Evolutionary conservation across 92 coral and sea anemone species (phyloP).

Genomic region (Nematostella vectensis): DNA sequence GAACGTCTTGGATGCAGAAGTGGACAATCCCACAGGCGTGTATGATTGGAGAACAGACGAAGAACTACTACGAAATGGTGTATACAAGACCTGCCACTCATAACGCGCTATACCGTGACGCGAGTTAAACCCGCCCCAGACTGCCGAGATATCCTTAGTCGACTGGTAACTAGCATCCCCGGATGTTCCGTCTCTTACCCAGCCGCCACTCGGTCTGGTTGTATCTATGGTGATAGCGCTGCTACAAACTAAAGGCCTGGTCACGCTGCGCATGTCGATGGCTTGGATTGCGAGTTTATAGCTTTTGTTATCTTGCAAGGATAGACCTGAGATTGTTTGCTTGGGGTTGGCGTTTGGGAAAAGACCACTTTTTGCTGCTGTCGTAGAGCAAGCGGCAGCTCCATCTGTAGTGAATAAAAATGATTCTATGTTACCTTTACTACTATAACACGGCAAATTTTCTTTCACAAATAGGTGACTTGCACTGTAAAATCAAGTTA

Average conservation of each 20-base stretch:
- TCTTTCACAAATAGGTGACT: no score
- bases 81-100: conserved; percentile 66
- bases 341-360: conserved; percentile 27
- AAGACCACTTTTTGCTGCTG: conserved; percentile 17
- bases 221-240: conserved; percentile 68
- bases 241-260: conserved; percentile 59
- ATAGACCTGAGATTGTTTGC: conserved; percentile 50
- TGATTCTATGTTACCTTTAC: no score
- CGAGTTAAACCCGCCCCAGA: conserved; percentile 92
- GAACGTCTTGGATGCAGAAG: conserved; percentile 51
- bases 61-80: conserved; percentile 26
- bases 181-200: conserved; percentile 80
- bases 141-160: conserved; percentile 55
- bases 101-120: conserved; percentile 70
- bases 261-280: conserved; percentile 36
- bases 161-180: conserved; percentile 79
- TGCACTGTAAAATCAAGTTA: no score
- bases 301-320: conserved; percentile 34
- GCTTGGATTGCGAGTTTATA: conserved; percentile 84
- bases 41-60: conserved; percentile 35
- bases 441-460: no score
- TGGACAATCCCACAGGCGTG: conserved; percentile 45
- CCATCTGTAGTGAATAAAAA: conserved; percentile 2
- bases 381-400: conserved; percentile 4
- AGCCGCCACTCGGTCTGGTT: conserved; percentile 69